A percentile compares a stretch with the other conserved stretches of the same genome.
Conservation (phyloP, 2,797 vertebrate species). For the Kryptolebias ocellatus region DNA sequence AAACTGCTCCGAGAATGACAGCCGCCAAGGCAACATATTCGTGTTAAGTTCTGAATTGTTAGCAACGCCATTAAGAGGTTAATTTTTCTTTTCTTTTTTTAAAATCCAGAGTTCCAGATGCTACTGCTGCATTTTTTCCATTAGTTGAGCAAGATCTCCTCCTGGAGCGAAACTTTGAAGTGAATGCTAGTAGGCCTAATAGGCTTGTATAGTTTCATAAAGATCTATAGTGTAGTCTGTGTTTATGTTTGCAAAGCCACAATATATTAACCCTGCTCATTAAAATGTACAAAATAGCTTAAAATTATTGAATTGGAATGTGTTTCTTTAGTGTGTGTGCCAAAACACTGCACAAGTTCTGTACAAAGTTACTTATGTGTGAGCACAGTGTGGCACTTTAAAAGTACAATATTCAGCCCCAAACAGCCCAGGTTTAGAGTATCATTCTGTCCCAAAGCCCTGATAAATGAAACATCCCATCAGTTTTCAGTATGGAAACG, state of each 20-base stretch:
- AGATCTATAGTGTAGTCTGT: no score
- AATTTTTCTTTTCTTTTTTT: no score
- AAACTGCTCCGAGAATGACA: constrained; percentile 1
- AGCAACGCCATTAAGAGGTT: no score
- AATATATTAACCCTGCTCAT: not conserved
- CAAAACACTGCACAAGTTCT: constrained; percentile 2
- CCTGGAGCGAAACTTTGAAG: not conserved
- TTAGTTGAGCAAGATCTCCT: constrained; percentile 8
- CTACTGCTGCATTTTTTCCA: no score
- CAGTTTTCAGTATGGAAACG: constrained; percentile 80
- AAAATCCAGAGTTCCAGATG: no score
- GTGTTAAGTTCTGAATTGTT: not conserved
- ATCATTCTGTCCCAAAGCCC: constrained; percentile 56
- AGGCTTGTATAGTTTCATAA: not conserved
- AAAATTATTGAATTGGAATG: no score
- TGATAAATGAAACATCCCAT: constrained; percentile 79
- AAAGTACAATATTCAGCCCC: constrained; percentile 32
- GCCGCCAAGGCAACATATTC: not conserved
- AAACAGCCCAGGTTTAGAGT: constrained; percentile 44
- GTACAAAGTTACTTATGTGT: constrained; percentile 28
- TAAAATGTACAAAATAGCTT: not conserved
- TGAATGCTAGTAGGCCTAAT: not conserved
- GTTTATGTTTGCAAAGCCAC: not conserved
- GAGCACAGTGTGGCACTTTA: constrained; percentile 36
- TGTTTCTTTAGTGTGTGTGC: not conserved